Base-by-base conservation (phyloP, 2,113 vertebrate species). In the Neopipo cinnamomea region DNA sequence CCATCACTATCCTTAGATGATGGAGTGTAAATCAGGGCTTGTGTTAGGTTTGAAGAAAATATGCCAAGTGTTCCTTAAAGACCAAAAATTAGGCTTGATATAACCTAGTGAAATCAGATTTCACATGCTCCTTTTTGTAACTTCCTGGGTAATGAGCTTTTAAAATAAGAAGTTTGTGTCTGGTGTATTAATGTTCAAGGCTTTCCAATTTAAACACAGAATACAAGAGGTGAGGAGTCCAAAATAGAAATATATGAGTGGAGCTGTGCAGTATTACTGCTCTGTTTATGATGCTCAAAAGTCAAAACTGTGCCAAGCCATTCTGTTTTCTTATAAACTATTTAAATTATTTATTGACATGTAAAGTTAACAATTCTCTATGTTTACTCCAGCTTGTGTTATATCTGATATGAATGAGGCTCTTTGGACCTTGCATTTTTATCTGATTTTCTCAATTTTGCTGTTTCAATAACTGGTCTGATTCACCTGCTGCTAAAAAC, bases 401-500 rank as follows among this genome's bases (percentile, higher is more conserved):
- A 42, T 62, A 84, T 74, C 85, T 84, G 58, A 81, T 92, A 87
- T 53, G 79, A 96, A 75, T 75, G 53, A 92, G 80, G 66, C 71
- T 90, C 71, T 96, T 88, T 86, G 85, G 85, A 58, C 70, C 50
- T 93, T 78, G 24, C 33, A 27, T 96, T 97, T 95, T 94, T 73
- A 87, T 76, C 85, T 84, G 6, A 78, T 94, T 93, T 96, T 94
- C 85, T 93, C 85, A 59, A 89, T 94, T 89, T 82, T 91, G 73
- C 73, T 95, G 42, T 89, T 96, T 92, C 85, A 49, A 87, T 88
- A 95, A 81, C 66, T 92, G 83, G 81, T 92, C 91, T 93, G 93
- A 84, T 8, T 97, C 88, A 97, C 90, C 94, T 95, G 85, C 94
- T 90, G 89, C 88, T 97, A 95, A 95, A 92, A 96, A 77, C 62